Base-by-base conservation (phyloP, 2,113 vertebrate species). In the Euleptes europaea region DNA sequence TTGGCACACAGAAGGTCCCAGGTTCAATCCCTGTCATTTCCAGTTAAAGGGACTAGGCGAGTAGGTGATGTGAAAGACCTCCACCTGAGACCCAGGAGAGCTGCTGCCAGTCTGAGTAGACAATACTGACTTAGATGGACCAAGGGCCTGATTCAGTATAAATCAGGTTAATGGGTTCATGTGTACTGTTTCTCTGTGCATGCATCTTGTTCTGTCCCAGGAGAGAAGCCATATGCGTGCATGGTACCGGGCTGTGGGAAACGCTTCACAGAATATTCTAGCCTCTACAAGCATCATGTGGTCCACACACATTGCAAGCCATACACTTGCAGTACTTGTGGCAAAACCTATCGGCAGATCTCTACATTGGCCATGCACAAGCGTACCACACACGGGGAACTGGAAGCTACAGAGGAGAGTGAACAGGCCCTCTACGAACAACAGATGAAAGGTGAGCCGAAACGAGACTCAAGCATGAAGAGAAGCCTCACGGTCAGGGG, bases 291-390 rank as follows among this genome's bases (percentile, higher is more conserved):
- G 78, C 97, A 97, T 93, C 97, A 98, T 0, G 97, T 97, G 92
- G 97, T 97, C 31, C 97, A 98, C 95, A 97, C 97, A 0, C 97
- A 97, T 94, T 97, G 97, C 95, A 97, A 97, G 88, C 97, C 97
- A 84, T 97, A 97, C 93, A 96, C 95, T 72, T 97, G 97, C 92
- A 97, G 91, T 28, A 94, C 93, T 67, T 97, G 97, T 0, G 96
- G 97, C 80, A 98, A 98, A 93, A 97, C 95, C 47, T 97, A 97
- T 93, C 93, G 96, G 12, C 97, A 98, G 94, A 97, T 96, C 35
- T 98, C 97, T 84, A 97, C 97, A 0, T 95, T 97, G 89, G 96
- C 97, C 90, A 96, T 94, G 96, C 97, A 97, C 94, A 97, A 95
- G 38, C 96, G 96, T 91, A 97, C 96, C 0, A 93, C 95, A 40